phyloP scores from a whole-genome alignment of 2,888 invertebrate species.

The Rapana venosa region DNA sequence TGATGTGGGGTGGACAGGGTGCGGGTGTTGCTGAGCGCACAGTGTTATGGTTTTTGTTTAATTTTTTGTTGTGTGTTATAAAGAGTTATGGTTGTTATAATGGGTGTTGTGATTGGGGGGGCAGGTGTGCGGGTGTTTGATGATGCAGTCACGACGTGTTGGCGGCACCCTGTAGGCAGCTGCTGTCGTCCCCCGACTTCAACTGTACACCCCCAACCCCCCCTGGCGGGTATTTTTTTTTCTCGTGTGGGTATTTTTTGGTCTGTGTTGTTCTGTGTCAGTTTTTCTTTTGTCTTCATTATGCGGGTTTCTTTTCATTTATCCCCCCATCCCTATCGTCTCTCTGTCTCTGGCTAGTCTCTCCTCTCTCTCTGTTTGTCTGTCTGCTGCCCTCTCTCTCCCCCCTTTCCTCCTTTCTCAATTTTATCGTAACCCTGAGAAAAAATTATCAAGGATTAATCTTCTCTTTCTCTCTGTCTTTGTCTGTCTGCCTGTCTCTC shows the following conservation, averaged over 20 bases:
- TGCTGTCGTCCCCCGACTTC: conserved; percentile 14
- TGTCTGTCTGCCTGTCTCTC: not conserved
- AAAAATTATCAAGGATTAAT: too few relatives aligned
- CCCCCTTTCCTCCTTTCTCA: not conserved
- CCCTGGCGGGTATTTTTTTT: conserved; percentile 22
- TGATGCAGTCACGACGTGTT: conserved; percentile 60
- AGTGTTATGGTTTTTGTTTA: not conserved
- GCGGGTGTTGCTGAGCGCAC: too few relatives aligned
- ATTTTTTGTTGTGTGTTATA: not conserved
- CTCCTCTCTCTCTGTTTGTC: not conserved
- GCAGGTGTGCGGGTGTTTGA: conserved; percentile 55
- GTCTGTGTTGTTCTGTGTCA: not conserved
- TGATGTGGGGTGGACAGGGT: too few relatives aligned
- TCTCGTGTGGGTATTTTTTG: not conserved
- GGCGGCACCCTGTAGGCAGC: conserved; percentile 50
- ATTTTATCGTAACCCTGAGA: too few relatives aligned
- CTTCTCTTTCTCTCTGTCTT: not conserved
- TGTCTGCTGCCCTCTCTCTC: not conserved
- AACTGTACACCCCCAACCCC: conserved; percentile 28
- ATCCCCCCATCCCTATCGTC: not conserved
- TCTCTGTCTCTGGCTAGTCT: not conserved
- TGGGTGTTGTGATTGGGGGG: too few relatives aligned
- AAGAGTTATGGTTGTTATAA: not conserved
- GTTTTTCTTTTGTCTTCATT: too few relatives aligned
- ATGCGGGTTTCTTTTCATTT: too few relatives aligned